Conservation (phyloP, 2,797 vertebrate genomes). For the Denticeps clupeoides region DNA sequence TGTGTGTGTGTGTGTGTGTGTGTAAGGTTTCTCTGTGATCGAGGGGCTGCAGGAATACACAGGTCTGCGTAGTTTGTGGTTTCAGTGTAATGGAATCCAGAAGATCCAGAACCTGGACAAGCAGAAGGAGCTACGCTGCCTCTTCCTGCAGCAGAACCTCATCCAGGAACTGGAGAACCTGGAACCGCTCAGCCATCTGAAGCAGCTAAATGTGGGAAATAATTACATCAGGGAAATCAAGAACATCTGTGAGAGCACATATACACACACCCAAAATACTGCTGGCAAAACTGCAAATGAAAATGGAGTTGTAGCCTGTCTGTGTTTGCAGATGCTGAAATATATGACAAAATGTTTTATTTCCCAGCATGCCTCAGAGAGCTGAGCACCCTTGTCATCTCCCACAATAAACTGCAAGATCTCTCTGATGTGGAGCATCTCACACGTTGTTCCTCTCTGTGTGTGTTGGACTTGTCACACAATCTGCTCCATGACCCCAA, state of each 20-base stretch:
- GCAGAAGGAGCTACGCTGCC: conserved; percentile 73
- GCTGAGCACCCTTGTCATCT: conserved; percentile 76
- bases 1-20: not conserved
- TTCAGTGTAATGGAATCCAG: conserved; percentile 76
- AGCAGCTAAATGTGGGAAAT: conserved; percentile 81
- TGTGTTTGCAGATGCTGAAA: no score
- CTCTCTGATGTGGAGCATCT: conserved; percentile 72
- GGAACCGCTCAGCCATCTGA: conserved; percentile 65
- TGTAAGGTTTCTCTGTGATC: conserved; percentile 67
- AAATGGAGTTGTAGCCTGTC: not conserved
- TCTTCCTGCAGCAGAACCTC: conserved; percentile 85
- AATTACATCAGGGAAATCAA: conserved; percentile 77
- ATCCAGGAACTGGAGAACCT: conserved; percentile 83
- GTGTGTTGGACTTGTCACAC: conserved; percentile 81
- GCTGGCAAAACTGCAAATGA: not conserved
- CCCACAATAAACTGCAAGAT: conserved; percentile 72
- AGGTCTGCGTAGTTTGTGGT: conserved; percentile 82
- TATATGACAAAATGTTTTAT: conserved; percentile 5
- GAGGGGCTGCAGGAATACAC: conserved; percentile 92
- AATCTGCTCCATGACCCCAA: conserved; percentile 69
- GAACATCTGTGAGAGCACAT: conserved; percentile 69
- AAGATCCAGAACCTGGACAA: conserved; percentile 78
- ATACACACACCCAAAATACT: not conserved
- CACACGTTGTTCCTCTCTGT: conserved; percentile 62
- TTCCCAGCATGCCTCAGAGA: conserved; percentile 65